phyloP scores from a whole-genome alignment of 2,797 vertebrate species.

The Melanotaenia parkinsoni region DNA sequence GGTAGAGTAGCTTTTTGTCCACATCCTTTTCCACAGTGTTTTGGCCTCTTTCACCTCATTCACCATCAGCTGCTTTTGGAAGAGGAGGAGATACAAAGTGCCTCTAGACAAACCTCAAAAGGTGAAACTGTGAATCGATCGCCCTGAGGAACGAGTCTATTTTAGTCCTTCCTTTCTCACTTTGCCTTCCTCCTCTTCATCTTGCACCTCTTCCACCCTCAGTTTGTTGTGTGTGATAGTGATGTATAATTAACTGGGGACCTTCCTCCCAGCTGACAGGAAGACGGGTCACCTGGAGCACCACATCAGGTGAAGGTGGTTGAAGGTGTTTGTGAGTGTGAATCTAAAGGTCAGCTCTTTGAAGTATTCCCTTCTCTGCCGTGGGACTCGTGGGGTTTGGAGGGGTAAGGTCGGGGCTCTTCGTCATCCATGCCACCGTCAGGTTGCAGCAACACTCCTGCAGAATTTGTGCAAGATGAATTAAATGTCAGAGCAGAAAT shows the following conservation, averaged over 20 bases:
- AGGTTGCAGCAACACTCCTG: background rate
- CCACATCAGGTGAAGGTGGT: constrained; percentile 25
- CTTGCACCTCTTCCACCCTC: background rate
- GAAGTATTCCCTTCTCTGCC: constrained; percentile 30
- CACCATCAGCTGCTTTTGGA: too few species aligned
- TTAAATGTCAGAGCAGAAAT: constrained; percentile 11
- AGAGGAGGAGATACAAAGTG: background rate
- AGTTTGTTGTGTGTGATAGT: constrained; percentile 25
- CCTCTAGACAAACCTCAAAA: constrained; percentile 48
- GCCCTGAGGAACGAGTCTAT: constrained; percentile 27
- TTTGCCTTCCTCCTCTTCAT: constrained; percentile 14
- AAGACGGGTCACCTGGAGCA: constrained; percentile 30
- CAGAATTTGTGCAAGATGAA: constrained; percentile 12
- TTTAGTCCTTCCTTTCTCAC: constrained; percentile 29
- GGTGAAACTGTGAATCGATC: constrained; percentile 22
- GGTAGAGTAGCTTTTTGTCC: background rate
- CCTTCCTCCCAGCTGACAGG: constrained; percentile 52
- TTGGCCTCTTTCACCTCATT: too few species aligned
- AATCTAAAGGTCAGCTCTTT: constrained; percentile 51
- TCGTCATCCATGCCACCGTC: background rate
- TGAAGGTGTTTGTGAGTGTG: constrained; percentile 23
- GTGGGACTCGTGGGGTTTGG: constrained; percentile 5
- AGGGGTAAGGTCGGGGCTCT: constrained; percentile 9
- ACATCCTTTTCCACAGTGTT: background rate
- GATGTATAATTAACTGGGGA: constrained; percentile 74